These are phyloP conservation scores for Arge pagana DNA, from an alignment of 2,888 invertebrate species.

Conservation along the genomic window DNA sequence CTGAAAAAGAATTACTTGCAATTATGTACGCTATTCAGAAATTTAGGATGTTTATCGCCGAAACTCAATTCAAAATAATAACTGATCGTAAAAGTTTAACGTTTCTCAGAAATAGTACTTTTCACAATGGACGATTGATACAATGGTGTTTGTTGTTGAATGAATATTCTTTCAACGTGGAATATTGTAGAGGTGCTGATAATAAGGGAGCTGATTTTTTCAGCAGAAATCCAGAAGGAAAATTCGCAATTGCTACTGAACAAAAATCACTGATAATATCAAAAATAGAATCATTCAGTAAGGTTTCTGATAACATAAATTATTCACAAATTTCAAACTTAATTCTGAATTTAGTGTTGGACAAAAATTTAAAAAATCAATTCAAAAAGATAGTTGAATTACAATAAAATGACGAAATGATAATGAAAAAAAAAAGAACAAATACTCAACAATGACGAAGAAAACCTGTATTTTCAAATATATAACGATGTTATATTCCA, in stretches of 20 bases:
- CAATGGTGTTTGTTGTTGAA: conserved; percentile 36
- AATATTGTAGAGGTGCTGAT: conserved; percentile 32
- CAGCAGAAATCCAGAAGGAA: conserved; percentile 29
- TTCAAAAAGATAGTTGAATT: conserved; percentile 3
- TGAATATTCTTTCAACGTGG: conserved; percentile 33
- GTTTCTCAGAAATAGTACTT: conserved; percentile 35
- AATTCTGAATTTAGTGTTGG: not conserved
- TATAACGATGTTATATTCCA: conserved; percentile 1
- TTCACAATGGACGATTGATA: conserved; percentile 32
- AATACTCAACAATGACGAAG: not conserved
- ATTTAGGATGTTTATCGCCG: conserved; percentile 36
- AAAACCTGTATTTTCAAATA: conserved; percentile 3
- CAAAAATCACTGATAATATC: conserved; percentile 1
- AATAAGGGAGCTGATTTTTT: conserved; percentile 35
- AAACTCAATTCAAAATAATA: conserved; percentile 28
- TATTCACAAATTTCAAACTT: not conserved
- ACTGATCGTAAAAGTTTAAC: conserved; percentile 37
- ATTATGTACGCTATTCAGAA: conserved; percentile 32
- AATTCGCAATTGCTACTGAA: not conserved
- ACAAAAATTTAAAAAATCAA: conserved; percentile 8
- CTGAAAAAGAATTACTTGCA: conserved; percentile 36
- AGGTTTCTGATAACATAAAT: not conserved
- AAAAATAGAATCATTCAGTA: conserved; percentile 9
- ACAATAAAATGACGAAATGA: conserved; percentile 4
- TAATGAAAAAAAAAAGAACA: conserved; percentile 7